phyloP scores from a whole-genome alignment of 2,113 vertebrate genomes.

The Sminthopsis crassicaudata region DNA sequence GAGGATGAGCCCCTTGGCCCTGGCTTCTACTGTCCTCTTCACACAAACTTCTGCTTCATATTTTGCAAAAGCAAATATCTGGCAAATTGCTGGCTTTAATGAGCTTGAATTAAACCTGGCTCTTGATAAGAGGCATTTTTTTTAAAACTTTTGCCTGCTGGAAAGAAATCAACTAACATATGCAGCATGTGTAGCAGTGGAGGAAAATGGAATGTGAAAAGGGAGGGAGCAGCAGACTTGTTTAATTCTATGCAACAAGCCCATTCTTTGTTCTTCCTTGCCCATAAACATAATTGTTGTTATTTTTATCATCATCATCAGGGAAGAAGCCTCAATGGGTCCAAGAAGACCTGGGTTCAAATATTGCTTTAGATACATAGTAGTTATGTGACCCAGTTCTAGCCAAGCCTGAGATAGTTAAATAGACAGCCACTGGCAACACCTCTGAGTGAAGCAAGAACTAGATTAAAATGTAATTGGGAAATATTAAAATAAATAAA shows the following conservation, averaged over 20 bases:
- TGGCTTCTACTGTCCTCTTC: conserved; percentile 70
- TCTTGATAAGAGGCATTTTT: conserved; percentile 22
- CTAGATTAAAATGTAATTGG: background rate
- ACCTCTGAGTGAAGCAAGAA: background rate
- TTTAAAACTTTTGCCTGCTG: conserved; percentile 72
- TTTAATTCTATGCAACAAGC: conserved; percentile 5
- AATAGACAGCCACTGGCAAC: background rate
- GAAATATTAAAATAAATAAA: background rate
- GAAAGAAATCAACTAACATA: conserved; percentile 68
- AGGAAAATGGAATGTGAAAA: conserved; percentile 60
- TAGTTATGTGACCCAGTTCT: background rate
- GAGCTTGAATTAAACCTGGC: conserved; percentile 81
- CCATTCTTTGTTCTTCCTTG: background rate
- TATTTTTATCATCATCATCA: background rate
- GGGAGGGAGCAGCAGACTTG: background rate
- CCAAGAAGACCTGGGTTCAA: background rate
- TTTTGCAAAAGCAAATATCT: conserved; percentile 78
- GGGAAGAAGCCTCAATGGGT: background rate
- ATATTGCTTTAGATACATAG: background rate
- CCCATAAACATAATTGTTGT: background rate
- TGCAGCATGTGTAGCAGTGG: conserved; percentile 45
- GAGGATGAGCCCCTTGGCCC: background rate
- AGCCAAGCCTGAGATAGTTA: background rate
- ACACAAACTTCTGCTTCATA: conserved; percentile 80
- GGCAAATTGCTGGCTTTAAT: conserved; percentile 83